Conservation (phyloP, 2,797 vertebrate species). For the Oreochromis mossambicus region DNA sequence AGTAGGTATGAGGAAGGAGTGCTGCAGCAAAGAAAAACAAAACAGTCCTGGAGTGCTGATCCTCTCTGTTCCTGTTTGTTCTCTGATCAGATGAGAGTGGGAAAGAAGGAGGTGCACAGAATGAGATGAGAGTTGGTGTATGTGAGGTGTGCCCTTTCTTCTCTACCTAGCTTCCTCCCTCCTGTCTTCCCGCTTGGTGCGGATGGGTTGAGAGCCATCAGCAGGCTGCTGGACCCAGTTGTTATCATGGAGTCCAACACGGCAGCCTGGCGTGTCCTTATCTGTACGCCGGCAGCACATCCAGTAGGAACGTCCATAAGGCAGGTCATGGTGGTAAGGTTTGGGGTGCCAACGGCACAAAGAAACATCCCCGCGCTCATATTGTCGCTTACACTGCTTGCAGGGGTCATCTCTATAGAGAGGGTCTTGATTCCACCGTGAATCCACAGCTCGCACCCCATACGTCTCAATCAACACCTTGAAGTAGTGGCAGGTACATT, state of each 20-base stretch:
- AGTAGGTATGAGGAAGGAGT: slow-evolving; percentile 26
- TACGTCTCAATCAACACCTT: slow-evolving; percentile 90
- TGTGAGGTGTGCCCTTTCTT: background rate
- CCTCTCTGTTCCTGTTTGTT: background rate
- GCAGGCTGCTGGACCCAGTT: slow-evolving; percentile 90
- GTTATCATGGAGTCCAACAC: slow-evolving; percentile 93
- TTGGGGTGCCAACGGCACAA: slow-evolving; percentile 98
- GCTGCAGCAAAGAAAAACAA: slow-evolving; percentile 35
- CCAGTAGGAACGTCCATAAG: slow-evolving; percentile 98
- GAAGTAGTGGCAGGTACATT: slow-evolving; percentile 94
- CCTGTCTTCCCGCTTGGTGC: slow-evolving; percentile 73
- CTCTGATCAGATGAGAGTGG: slow-evolving; percentile 16
- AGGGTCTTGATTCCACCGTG: slow-evolving; percentile 91
- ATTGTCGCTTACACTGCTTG: slow-evolving; percentile 93
- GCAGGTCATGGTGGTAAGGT: slow-evolving; percentile 98
- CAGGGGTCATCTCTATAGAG: slow-evolving; percentile 94
- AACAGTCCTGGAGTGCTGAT: slow-evolving; percentile 38
- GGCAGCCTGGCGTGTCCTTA: slow-evolving; percentile 89
- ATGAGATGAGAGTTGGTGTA: slow-evolving; percentile 39
- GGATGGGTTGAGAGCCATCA: slow-evolving; percentile 69
- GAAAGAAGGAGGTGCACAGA: background rate
- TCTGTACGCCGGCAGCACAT: slow-evolving; percentile 94
- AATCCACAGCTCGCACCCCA: slow-evolving; percentile 87
- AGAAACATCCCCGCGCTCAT: slow-evolving; percentile 90
- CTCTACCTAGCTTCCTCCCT: slow-evolving; percentile 75